Conservation (phyloP, 2,797 vertebrate species). For the Chelonia mydas region DNA sequence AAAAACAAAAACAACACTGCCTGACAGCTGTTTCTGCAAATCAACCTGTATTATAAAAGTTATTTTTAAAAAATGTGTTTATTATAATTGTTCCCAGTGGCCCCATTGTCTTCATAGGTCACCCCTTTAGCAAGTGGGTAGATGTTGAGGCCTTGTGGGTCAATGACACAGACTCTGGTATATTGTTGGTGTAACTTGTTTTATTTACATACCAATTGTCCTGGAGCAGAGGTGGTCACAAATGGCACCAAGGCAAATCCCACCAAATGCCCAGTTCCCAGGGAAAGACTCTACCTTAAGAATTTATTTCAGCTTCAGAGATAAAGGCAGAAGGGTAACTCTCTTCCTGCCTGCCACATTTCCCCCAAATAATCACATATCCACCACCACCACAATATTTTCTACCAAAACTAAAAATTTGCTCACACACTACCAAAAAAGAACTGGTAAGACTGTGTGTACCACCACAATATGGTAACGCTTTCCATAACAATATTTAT, state of each 20-base stretch:
- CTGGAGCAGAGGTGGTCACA: background rate
- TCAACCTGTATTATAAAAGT: accelerated
- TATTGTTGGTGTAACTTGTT: background rate
- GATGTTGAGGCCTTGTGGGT: background rate
- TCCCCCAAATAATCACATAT: background rate
- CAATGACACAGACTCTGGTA: background rate
- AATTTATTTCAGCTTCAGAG: background rate
- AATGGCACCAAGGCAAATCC: background rate
- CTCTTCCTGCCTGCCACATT: background rate
- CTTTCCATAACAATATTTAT: background rate
- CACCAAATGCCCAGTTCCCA: background rate
- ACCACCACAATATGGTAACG: background rate
- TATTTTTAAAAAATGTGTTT: background rate
- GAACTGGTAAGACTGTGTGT: background rate
- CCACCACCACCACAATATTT: background rate
- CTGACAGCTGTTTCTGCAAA: background rate
- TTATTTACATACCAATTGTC: background rate
- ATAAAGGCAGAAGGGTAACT: background rate
- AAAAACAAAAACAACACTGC: too few species aligned
- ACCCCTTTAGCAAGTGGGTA: accelerated
- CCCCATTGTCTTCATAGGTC: background rate
- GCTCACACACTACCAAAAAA: background rate
- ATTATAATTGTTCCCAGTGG: accelerated
- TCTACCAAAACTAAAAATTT: background rate
- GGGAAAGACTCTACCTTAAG: background rate